Conservation (phyloP, 2,888 invertebrate genomes). For the Apotomis turbidana region DNA sequence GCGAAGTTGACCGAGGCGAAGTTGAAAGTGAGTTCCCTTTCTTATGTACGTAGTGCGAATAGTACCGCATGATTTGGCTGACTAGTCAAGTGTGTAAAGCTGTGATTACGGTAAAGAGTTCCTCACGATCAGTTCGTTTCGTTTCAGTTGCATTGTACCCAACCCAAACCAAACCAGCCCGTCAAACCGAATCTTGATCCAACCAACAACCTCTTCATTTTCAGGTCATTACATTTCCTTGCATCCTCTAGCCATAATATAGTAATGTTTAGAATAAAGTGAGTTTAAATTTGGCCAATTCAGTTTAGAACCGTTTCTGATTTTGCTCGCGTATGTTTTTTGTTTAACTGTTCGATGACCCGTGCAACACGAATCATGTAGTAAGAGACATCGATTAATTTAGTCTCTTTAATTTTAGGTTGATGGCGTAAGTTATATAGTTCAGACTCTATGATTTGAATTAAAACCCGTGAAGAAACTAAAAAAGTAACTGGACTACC, state of each 20-base stretch:
- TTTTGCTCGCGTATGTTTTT: not conserved
- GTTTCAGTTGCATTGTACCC: not conserved
- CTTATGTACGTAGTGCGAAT: too few species aligned
- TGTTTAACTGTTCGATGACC: slow-evolving; percentile 18
- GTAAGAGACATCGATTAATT: slow-evolving; percentile 26
- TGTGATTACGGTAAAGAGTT: too few species aligned
- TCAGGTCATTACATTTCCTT: slow-evolving; percentile 12
- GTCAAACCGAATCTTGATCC: slow-evolving; percentile 10
- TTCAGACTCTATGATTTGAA: slow-evolving; percentile 21
- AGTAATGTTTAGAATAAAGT: slow-evolving; percentile 29
- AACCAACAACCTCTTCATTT: slow-evolving; percentile 18
- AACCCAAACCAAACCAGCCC: slow-evolving; percentile 7
- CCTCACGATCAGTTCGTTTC: too few species aligned
- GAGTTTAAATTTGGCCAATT: slow-evolving; percentile 17
- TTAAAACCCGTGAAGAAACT: slow-evolving; percentile 21
- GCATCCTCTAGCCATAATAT: slow-evolving; percentile 1
- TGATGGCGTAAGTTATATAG: slow-evolving; percentile 30
- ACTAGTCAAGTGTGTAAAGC: too few species aligned
- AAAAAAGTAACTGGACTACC: slow-evolving; percentile 24
- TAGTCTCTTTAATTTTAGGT: slow-evolving; percentile 36
- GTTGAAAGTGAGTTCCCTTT: too few species aligned
- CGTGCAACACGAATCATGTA: slow-evolving; percentile 1
- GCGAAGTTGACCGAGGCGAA: too few species aligned
- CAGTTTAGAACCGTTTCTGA: not conserved
- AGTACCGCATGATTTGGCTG: too few species aligned